Evolutionary conservation across 2,888 invertebrate species (phyloP).

Genomic region (Fabriciana adippe): DNA sequence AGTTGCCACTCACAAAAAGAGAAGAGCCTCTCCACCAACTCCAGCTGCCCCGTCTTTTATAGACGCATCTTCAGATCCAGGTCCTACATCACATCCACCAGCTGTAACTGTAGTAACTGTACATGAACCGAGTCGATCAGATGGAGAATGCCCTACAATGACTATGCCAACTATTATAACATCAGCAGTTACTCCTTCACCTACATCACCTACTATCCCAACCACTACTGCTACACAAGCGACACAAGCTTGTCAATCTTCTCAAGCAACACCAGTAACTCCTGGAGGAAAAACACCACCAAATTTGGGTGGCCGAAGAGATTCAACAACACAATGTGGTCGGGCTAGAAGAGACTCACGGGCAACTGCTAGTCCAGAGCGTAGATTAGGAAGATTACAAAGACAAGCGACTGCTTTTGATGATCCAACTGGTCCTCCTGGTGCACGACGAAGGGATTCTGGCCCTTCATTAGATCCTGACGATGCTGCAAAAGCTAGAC

Average conservation of each 20-base stretch:
- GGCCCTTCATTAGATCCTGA: conserved; percentile 94
- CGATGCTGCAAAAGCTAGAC: conserved; percentile 88
- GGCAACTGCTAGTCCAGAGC: conserved; percentile 85
- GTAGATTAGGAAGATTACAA: conserved; percentile 87
- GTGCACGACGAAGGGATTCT: conserved; percentile 87
- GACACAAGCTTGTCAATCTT: conserved; percentile 51
- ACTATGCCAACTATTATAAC: conserved; percentile 89
- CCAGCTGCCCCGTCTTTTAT: conserved; percentile 79
- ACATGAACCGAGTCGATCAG: conserved; percentile 80
- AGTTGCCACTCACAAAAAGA: conserved; percentile 84
- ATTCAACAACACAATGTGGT: conserved; percentile 93
- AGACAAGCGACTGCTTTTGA: conserved; percentile 95
- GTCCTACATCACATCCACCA: conserved; percentile 77
- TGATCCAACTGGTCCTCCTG: conserved; percentile 89
- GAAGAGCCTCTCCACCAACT: conserved; percentile 69
- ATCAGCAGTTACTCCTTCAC: conserved; percentile 91
- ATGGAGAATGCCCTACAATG: conserved; percentile 84
- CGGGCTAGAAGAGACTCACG: conserved; percentile 86
- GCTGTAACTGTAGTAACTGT: conserved; percentile 74
- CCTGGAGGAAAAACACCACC: conserved; percentile 70
- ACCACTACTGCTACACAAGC: conserved; percentile 55
- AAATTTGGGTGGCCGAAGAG: conserved; percentile 84
- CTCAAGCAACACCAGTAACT: conserved; percentile 54
- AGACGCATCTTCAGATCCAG: conserved; percentile 85
- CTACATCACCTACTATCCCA: conserved; percentile 87